Percentiles rank a stretch among this genome's conserved stretches.
Conservation (phyloP, 2,113 vertebrate genomes). For the Halcyon senegalensis region DNA sequence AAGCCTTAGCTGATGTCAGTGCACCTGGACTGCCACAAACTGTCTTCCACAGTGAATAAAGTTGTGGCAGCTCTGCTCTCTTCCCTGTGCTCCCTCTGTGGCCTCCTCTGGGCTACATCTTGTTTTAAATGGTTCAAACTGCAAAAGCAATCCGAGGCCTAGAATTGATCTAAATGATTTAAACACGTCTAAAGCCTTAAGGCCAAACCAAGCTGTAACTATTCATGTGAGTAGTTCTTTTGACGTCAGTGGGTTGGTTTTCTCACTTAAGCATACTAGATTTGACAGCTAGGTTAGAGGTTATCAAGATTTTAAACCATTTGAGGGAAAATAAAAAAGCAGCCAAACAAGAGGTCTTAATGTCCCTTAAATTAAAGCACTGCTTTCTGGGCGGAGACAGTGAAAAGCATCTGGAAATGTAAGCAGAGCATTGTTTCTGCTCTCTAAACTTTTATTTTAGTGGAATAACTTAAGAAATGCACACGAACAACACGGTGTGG, state of each 20-base stretch:
- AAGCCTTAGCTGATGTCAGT: not conserved
- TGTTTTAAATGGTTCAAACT: not conserved
- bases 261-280: not conserved
- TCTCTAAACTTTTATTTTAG: not conserved
- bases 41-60: not conserved
- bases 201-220: not conserved
- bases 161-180: slow-evolving; percentile 26
- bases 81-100: not conserved
- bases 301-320: not conserved
- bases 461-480: not conserved
- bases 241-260: slow-evolving; percentile 1
- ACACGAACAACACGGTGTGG: not conserved
- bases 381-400: not conserved
- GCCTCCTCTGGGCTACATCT: not conserved
- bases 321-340: not conserved
- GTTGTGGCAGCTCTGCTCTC: not conserved
- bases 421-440: not conserved
- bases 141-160: not conserved
- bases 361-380: not conserved
- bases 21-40: not conserved
- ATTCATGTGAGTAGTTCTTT: not conserved
- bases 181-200: slow-evolving; percentile 8
- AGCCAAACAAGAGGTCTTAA: not conserved
- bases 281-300: slow-evolving; percentile 17
- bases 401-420: not conserved